phyloP scores from a whole-genome alignment of 2,888 invertebrate genomes.

The Eubasilissa splendida region DNA sequence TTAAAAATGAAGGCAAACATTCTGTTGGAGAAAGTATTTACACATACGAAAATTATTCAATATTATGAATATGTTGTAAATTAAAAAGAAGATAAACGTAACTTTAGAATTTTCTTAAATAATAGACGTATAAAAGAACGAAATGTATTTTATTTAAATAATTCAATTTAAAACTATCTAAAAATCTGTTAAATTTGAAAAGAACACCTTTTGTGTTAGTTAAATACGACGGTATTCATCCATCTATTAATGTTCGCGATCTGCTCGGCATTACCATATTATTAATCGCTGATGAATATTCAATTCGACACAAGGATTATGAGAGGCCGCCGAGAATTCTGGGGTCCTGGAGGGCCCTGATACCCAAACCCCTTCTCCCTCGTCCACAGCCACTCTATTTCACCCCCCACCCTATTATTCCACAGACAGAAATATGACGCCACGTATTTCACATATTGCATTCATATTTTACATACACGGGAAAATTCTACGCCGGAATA shows the following conservation, averaged over 20 bases:
- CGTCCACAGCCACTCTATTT: background rate
- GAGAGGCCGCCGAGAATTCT: slow-evolving; percentile 16
- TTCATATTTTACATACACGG: slow-evolving; percentile 55
- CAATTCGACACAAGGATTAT: slow-evolving; percentile 30
- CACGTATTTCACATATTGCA: slow-evolving; percentile 58
- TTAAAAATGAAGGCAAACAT: too few relatives aligned
- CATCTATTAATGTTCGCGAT: background rate
- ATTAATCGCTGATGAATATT: slow-evolving; percentile 39
- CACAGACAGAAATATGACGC: slow-evolving; percentile 56
- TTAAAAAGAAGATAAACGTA: too few relatives aligned
- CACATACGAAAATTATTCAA: too few relatives aligned
- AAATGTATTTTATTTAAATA: too few relatives aligned
- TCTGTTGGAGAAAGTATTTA: too few relatives aligned
- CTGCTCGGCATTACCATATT: slow-evolving; percentile 18
- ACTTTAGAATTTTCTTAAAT: too few relatives aligned
- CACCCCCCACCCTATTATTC: slow-evolving; percentile 22
- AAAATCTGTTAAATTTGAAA: too few relatives aligned
- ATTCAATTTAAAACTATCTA: too few relatives aligned
- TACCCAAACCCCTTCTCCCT: background rate
- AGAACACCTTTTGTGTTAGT: too few relatives aligned
- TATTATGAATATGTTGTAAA: too few relatives aligned
- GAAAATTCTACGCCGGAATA: slow-evolving; percentile 43
- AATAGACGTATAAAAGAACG: too few relatives aligned
- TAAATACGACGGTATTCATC: too few relatives aligned
- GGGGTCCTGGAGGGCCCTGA: background rate